Conservation (phyloP, 2,888 invertebrate genomes). For the Oxystoma pomonae region DNA sequence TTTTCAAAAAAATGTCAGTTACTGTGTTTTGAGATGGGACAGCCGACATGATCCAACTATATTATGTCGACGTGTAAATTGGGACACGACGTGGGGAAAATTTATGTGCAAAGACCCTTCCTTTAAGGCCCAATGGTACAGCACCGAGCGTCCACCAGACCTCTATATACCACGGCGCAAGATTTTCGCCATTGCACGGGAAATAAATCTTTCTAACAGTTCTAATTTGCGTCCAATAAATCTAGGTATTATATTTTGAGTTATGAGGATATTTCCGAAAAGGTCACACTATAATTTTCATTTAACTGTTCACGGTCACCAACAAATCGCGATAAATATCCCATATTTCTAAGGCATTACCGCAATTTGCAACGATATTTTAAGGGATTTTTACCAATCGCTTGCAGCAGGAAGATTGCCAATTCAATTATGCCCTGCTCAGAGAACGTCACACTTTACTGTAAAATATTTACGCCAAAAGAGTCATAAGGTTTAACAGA, state of each 20-base stretch:
- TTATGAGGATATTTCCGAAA: constrained; percentile 37
- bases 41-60: not conserved
- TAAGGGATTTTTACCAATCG: constrained; percentile 17
- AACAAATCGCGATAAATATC: constrained; percentile 29
- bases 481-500: no score
- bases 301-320: constrained; percentile 33
- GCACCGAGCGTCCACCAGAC: constrained; percentile 5
- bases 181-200: constrained; percentile 29
- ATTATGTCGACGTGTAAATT: constrained; percentile 33
- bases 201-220: constrained; percentile 39
- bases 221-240: constrained; percentile 42
- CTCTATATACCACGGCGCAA: constrained; percentile 16
- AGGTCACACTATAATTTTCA: constrained; percentile 37
- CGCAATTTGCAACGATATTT: constrained; percentile 26
- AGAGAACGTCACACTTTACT: not conserved
- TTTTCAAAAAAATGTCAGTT: not conserved
- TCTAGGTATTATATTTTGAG: constrained; percentile 37
- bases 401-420: not conserved
- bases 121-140: constrained; percentile 4
- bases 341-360: constrained; percentile 22
- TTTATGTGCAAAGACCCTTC: constrained; percentile 36
- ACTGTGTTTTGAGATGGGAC: not conserved
- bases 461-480: no score
- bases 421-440: not conserved
- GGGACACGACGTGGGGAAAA: constrained; percentile 48